phyloP scores from a whole-genome alignment of 2,113 vertebrate genomes.

The Sorex araneus region DNA sequence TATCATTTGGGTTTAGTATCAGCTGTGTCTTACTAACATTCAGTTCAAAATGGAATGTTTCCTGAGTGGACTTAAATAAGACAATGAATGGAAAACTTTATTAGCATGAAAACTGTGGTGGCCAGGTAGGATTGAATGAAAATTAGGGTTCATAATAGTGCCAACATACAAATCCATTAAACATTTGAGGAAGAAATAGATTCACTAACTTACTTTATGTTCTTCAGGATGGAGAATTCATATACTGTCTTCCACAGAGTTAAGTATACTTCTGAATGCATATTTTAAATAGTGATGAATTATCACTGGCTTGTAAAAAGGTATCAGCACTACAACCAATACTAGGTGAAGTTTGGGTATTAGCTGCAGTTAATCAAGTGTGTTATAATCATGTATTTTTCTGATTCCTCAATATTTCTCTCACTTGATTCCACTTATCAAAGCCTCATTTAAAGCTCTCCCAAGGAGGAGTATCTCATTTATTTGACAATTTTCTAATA shows the following conservation, averaged over 20 bases:
- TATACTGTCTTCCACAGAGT: background rate
- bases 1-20: background rate
- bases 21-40: background rate
- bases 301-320: background rate
- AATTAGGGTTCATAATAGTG: background rate
- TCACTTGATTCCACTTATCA: background rate
- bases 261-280: background rate
- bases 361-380: background rate
- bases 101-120: background rate
- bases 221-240: background rate
- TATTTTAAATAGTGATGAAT: background rate
- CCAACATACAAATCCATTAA: background rate
- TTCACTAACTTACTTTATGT: background rate
- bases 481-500: background rate
- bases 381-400: background rate
- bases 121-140: background rate
- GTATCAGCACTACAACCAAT: background rate
- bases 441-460: background rate
- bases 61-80: background rate
- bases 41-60: background rate
- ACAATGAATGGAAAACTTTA: slow-evolving; percentile 5
- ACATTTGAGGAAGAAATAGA: background rate
- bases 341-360: background rate
- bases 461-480: background rate
- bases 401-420: background rate